A percentile compares a stretch with the other conserved stretches of the same genome.
Evolutionary conservation across 2,797 vertebrate species (phyloP).

Genomic region (Syngnathus acus): DNA sequence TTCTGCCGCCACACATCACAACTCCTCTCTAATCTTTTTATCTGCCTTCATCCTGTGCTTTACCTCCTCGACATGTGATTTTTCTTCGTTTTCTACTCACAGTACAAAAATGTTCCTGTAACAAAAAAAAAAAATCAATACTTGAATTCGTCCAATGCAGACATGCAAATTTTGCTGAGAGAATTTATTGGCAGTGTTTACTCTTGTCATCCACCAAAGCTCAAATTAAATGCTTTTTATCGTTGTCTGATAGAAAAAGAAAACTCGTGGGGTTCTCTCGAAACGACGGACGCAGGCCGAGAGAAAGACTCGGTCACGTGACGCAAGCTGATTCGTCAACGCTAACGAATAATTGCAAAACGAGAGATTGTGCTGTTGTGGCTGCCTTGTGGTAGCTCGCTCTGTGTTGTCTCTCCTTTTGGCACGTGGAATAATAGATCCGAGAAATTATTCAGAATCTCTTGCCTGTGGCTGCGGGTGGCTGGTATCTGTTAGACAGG

Average conservation of each 20-base stretch:
- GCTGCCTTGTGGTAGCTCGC: conserved; percentile 33
- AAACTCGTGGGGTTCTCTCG: conserved; percentile 35
- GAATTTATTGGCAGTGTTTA: conserved; percentile 41
- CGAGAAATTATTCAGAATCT: conserved; percentile 51
- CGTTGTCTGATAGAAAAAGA: conserved; percentile 44
- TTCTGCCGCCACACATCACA: conserved; percentile 9
- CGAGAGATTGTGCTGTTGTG: conserved; percentile 55
- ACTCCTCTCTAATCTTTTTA: conserved; percentile 6
- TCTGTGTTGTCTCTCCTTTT: conserved; percentile 37
- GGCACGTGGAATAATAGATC: conserved; percentile 56
- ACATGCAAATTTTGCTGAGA: conserved; percentile 30
- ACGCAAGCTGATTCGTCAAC: conserved; percentile 60
- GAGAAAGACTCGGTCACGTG: conserved; percentile 20
- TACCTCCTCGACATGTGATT: background rate
- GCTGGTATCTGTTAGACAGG: conserved; percentile 12
- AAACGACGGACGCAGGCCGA: conserved; percentile 15
- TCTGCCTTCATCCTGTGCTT: conserved; percentile 2
- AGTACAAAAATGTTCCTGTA: background rate
- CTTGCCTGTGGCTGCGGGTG: conserved; percentile 25
- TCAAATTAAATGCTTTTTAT: conserved; percentile 40
- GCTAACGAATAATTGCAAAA: conserved; percentile 63
- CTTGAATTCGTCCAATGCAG: conserved; percentile 28
- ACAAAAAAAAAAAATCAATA: background rate
- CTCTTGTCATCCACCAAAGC: conserved; percentile 39
- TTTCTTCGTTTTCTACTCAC: background rate